Evolutionary conservation across 2,797 vertebrate genomes (phyloP), one percentile per base, ranked within the genome.

Genomic region (Schizopygopsis pylzovi): DNA sequence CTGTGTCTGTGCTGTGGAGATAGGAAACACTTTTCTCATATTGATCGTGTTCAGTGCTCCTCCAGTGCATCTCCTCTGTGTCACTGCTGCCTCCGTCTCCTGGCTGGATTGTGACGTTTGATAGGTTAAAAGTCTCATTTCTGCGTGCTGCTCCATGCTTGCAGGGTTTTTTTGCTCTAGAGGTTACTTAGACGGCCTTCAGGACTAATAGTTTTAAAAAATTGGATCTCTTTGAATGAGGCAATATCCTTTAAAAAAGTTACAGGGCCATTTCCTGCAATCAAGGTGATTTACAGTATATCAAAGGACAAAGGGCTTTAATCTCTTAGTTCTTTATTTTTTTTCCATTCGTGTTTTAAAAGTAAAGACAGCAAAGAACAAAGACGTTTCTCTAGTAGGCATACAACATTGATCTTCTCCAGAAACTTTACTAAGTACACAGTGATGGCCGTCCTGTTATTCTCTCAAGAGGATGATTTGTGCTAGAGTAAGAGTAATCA

Each of bases 401-500:
- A 63, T 28, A 1, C 22, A 18, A n/a, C 56, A 43, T n/a, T 84
- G 65, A 43, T 81, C n/a, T 18, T 8, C 20, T 70, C 77, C 28
- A 79, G 39, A 9, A 83, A 71, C 63, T 63, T 61, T 41, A 59
- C 82, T 33, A 54, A 70, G 45, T 61, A 15, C 70, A 70, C 76
- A 54, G 73, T 52, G 67, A 63, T 80, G 76, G 67, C 25, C 18
- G 70, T 72, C 49, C 16, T 61, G 63, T 83, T 77, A 61, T 72
- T 71, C 47, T 59, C 20, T 22, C 54, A 71, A 49, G 68, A 37
- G 67, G 39, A 41, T 73, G 81, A 56, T 85, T 72, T 71, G 65
- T 54, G 6, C 71, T 18, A 47, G 63, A 87, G 81, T 75, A 79
- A 82, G 54, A 79, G 39, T 79, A 82, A 89, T 85, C 82, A 80